Base-by-base conservation (phyloP, 2,113 vertebrate species). In the Misgurnus mizolepis region DNA sequence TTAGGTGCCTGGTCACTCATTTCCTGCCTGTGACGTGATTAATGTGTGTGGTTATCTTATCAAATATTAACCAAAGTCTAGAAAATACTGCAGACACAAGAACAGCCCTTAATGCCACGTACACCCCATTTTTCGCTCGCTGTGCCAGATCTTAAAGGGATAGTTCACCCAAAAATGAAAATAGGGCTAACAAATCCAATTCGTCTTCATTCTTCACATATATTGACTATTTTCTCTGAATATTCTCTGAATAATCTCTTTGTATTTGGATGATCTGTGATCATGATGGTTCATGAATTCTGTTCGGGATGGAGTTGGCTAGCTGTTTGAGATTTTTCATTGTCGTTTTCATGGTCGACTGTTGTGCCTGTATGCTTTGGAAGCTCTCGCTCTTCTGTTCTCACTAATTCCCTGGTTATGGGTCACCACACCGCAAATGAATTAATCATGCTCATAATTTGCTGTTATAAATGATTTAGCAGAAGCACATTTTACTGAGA, bases 361-460 rank as follows among this genome's bases (percentile, higher is more conserved):
- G 39, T 41, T 15, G 17, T 18, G 6, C 40, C 12, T 14, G 6
- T 74, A 56, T 22, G 55, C 43, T 73, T n/a, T 56, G 2, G 14
- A n/a, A 47, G 9, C 49, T 53, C 12, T 53, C 3, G 9, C 9
- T 53, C 49, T 53, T 12, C 49, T 12, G 12, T 12, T 53, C 49
- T 12, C 12, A 3, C 2, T 53, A 12, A 14, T 4, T 53, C 49
- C 4, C 11, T 12, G 65, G 65, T 72, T 40, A 67, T 18, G 67
- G 66, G 18, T 74, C 60, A 43, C 58, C 67, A 22, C 49, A 34
- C 81, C 43, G 65, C 41, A 72, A 47, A 60, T 75, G 18, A 60
- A 75, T 81, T 78, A 79, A 67, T 73, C 69, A 79, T 70, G 41
- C 53, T 34, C 55, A 61, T 76, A 76, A 79, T 67, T 43, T 78